Evolutionary conservation across 2,888 invertebrate genomes (phyloP).

Genomic region (Dusona sp.): DNA sequence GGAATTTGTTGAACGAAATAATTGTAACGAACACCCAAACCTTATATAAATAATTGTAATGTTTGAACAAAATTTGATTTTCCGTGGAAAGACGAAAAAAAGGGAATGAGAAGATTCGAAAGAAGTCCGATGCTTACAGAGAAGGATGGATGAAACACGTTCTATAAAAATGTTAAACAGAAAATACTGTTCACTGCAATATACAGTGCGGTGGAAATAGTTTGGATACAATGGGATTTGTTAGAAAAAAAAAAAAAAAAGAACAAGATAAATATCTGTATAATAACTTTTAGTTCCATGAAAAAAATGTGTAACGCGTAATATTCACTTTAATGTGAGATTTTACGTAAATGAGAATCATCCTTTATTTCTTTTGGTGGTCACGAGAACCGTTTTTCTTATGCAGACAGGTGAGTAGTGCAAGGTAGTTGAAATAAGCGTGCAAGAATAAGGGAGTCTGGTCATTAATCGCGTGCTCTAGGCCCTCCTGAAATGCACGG

Average conservation of each 20-base stretch:
- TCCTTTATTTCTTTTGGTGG: constrained; percentile 23
- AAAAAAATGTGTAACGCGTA: not conserved
- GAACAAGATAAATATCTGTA: not conserved
- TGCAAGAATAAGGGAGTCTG: constrained; percentile 45
- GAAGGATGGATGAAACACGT: not conserved
- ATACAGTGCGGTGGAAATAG: not conserved
- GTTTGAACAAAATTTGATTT: too few relatives aligned
- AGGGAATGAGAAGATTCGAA: not conserved
- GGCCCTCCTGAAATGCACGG: constrained; percentile 76
- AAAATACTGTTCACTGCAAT: not conserved
- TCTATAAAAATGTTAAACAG: not conserved
- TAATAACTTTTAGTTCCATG: not conserved
- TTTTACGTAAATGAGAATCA: constrained; percentile 50
- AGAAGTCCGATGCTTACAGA: not conserved
- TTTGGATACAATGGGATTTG: not conserved
- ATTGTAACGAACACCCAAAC: too few relatives aligned
- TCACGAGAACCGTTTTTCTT: constrained; percentile 31
- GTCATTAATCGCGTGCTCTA: constrained; percentile 61
- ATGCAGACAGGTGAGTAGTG: constrained; percentile 25
- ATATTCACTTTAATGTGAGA: constrained; percentile 73
- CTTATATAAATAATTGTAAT: too few relatives aligned
- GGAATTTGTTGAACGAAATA: too few relatives aligned
- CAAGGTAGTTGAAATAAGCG: constrained; percentile 50
- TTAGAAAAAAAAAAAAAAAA: not conserved
- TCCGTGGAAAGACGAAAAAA: too few relatives aligned